These are phyloP conservation scores for Ptychochromis oligacanthus DNA, from an alignment of 2,113 vertebrate genomes.

Conservation along the genomic window DNA sequence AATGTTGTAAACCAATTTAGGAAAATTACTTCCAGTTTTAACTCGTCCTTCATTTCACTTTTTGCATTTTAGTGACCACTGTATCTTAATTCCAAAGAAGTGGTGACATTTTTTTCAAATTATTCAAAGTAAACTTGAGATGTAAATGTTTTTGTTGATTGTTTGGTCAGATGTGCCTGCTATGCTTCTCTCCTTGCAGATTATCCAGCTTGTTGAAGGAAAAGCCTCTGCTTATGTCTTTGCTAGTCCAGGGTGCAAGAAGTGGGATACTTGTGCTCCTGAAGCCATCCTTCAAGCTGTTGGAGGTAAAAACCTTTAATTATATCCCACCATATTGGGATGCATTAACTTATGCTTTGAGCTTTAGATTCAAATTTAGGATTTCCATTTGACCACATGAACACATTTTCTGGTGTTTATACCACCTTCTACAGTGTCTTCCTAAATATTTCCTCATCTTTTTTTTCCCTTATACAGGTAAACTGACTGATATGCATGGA, in stretches of 20 bases:
- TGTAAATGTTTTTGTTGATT: not conserved
- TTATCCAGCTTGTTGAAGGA: conserved; percentile 95
- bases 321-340: too few species aligned
- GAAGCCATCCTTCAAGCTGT: conserved; percentile 94
- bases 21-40: not conserved
- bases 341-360: not conserved
- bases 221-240: conserved; percentile 96
- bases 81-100: not conserved
- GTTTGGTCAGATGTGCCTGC: not conserved
- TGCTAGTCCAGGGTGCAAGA: conserved; percentile 96
- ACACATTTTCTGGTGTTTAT: not conserved
- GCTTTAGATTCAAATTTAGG: too few species aligned
- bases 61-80: not conserved
- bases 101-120: not conserved
- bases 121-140: not conserved
- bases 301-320: conserved; percentile 82
- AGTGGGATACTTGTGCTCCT: conserved; percentile 97
- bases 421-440: not conserved
- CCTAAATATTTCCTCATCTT: not conserved
- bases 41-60: not conserved
- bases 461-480: conserved; percentile 78
- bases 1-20: not conserved
- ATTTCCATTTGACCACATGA: not conserved
- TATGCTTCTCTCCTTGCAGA: conserved; percentile 71
- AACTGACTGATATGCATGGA: conserved; percentile 92